Percentiles rank a stretch among this genome's conserved stretches.
phyloP scores from a whole-genome alignment of 1,140 invertebrate genomes.

The Pararge aegeria region DNA sequence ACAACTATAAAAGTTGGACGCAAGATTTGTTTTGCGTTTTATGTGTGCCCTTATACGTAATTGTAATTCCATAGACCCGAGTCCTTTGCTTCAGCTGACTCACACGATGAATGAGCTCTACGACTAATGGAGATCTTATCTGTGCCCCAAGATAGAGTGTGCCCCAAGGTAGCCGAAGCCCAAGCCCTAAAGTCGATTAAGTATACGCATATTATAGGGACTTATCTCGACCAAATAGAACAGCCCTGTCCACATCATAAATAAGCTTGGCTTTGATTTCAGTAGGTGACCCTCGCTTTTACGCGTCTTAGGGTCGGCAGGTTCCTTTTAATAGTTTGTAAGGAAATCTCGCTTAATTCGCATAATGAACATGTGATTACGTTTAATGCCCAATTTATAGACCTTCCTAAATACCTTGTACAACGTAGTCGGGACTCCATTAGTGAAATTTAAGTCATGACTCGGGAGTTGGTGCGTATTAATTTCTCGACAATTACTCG shows the following conservation, averaged over 20 bases:
- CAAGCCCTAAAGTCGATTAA: conserved; percentile 56
- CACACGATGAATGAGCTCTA: conserved; percentile 69
- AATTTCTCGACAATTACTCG: conserved; percentile 57
- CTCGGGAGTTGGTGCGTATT: conserved; percentile 37
- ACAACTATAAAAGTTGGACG: conserved; percentile 31
- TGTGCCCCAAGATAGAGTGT: conserved; percentile 55
- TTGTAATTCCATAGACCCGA: conserved; percentile 57
- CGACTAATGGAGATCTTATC: conserved; percentile 76
- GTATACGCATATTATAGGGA: conserved; percentile 50
- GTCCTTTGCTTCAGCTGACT: conserved; percentile 47
- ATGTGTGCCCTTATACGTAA: conserved; percentile 39
- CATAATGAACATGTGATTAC: conserved; percentile 59
- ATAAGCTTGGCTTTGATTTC: conserved; percentile 73
- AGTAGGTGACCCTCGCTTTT: conserved; percentile 64
- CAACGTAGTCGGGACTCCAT: conserved; percentile 22
- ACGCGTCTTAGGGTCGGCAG: conserved; percentile 50
- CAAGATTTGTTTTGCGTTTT: conserved; percentile 48
- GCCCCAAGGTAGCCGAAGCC: conserved; percentile 59
- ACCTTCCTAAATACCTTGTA: conserved; percentile 41
- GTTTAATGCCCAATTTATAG: conserved; percentile 45
- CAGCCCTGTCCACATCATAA: conserved; percentile 67
- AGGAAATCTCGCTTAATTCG: conserved; percentile 61
- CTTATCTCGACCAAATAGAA: conserved; percentile 63
- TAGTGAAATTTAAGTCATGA: conserved; percentile 23
- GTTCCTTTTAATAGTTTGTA: conserved; percentile 67